These are phyloP conservation scores for Papilio dardanus DNA, from an alignment of 1,140 invertebrate genomes.

Conservation along the genomic window DNA sequence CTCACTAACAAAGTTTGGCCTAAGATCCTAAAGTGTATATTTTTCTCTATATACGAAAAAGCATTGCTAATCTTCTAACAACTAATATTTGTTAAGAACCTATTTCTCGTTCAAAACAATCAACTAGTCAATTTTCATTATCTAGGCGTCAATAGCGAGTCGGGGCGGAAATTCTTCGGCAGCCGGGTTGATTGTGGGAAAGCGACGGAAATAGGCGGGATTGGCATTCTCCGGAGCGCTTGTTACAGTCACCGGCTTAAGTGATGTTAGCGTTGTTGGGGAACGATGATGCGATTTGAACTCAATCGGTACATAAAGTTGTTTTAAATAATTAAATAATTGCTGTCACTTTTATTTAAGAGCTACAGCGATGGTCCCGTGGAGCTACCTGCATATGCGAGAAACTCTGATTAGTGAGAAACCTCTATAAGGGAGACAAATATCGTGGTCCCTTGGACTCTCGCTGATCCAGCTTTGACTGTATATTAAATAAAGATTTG, in stretches of 20 bases:
- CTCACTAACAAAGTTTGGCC: too few relatives aligned
- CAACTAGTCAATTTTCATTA: conserved; percentile 30
- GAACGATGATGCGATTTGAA: conserved; percentile 25
- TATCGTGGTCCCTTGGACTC: too few relatives aligned
- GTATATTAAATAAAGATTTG: too few relatives aligned
- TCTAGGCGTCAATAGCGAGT: neutral
- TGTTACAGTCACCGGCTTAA: conserved; percentile 31
- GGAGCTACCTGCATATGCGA: too few relatives aligned
- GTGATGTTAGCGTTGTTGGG: conserved; percentile 1
- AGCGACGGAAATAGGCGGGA: conserved; percentile 40
- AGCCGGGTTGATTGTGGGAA: conserved; percentile 42
- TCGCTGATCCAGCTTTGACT: too few relatives aligned
- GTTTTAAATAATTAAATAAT: neutral
- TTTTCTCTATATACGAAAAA: neutral
- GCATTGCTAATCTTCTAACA: neutral
- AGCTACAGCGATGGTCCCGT: too few relatives aligned
- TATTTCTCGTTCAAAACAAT: neutral
- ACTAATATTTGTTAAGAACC: too few relatives aligned
- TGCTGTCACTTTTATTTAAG: neutral
- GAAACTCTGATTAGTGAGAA: too few relatives aligned
- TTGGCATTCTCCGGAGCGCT: conserved; percentile 43
- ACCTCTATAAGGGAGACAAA: too few relatives aligned
- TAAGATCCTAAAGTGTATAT: too few relatives aligned
- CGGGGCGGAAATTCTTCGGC: conserved; percentile 42
- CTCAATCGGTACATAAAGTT: neutral